phyloP scores from a whole-genome alignment of 1,140 invertebrate genomes.

The Neoseiulus cucumeris region DNA sequence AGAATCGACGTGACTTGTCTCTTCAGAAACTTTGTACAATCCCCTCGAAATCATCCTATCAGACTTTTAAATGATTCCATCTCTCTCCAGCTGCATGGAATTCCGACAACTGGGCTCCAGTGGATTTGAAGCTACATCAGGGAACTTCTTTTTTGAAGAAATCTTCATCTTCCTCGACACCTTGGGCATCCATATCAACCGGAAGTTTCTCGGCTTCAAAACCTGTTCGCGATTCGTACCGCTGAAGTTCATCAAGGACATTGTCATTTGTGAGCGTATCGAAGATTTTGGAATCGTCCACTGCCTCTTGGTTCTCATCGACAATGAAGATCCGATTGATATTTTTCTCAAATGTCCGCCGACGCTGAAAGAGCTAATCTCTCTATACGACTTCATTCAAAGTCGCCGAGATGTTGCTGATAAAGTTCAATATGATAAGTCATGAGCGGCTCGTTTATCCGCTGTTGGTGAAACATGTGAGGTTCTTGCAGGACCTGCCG shows the following conservation, averaged over 20 bases:
- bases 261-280: constrained; percentile 4
- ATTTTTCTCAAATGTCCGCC: constrained; percentile 1
- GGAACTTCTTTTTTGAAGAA: background rate
- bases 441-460: too few species aligned
- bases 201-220: background rate
- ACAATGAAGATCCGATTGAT: background rate
- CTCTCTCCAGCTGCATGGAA: background rate
- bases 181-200: background rate
- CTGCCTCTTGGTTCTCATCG: background rate
- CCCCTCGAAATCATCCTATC: too few species aligned
- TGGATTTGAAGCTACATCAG: background rate
- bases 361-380: background rate
- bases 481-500: too few species aligned
- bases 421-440: too few species aligned
- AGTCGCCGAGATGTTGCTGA: background rate
- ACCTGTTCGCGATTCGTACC: background rate
- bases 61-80: too few species aligned
- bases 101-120: background rate
- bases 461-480: too few species aligned
- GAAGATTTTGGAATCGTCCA: constrained; percentile 1
- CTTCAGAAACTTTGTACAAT: too few species aligned
- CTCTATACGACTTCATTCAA: background rate
- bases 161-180: background rate
- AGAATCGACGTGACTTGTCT: too few species aligned
- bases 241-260: background rate